Evolutionary conservation across 2,797 vertebrate genomes (phyloP).

Genomic region (Balearica regulorum): DNA sequence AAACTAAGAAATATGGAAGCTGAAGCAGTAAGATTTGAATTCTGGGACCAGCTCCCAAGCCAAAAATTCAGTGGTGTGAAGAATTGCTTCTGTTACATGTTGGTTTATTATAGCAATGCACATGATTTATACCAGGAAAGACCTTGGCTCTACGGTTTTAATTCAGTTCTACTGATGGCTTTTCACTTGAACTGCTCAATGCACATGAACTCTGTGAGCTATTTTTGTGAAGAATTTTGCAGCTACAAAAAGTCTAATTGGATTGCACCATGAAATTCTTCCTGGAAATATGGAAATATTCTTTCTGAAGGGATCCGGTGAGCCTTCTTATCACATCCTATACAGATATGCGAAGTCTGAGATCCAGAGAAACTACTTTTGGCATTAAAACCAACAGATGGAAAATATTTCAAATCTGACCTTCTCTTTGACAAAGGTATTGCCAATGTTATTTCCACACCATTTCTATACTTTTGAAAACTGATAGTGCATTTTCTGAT

Average conservation of each 20-base stretch:
- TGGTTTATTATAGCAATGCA: constrained; percentile 33
- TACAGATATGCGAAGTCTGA: not conserved
- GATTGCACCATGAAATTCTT: not conserved
- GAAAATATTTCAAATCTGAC: not conserved
- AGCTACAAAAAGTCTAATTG: not conserved
- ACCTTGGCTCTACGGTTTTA: constrained; percentile 22
- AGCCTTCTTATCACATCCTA: not conserved
- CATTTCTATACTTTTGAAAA: not conserved
- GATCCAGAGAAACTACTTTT: not conserved
- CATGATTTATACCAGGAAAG: constrained; percentile 7
- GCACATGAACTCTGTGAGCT: not conserved
- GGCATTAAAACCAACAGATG: not conserved
- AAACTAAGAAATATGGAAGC: not conserved
- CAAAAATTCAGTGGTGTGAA: constrained; percentile 29
- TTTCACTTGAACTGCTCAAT: constrained; percentile 19
- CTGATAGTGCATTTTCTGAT: not conserved
- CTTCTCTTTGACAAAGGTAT: not conserved
- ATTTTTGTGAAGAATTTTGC: not conserved
- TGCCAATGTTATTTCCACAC: not conserved
- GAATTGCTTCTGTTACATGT: constrained; percentile 33
- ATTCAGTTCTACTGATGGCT: constrained; percentile 17
- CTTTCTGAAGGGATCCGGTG: not conserved
- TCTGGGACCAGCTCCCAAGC: not conserved
- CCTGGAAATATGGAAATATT: not conserved
- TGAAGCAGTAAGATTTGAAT: not conserved